Evolutionary conservation across 1,140 invertebrate species (phyloP).

Genomic region (Drosophila elegans): DNA sequence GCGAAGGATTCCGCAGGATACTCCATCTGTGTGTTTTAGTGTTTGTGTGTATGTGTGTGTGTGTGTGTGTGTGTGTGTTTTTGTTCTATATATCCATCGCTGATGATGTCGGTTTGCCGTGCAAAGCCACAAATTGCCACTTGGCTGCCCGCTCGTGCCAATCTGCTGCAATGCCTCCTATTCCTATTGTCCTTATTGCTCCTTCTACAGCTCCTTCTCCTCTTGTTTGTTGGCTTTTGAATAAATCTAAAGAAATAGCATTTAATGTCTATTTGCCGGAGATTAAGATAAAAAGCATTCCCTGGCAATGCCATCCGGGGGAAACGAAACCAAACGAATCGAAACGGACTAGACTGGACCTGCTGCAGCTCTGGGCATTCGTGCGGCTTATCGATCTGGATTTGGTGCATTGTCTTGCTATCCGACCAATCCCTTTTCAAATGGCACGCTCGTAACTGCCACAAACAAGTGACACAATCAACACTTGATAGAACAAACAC

Average conservation of each 20-base stretch:
- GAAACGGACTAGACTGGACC: conserved; percentile 9
- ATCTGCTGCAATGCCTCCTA: conserved; percentile 68
- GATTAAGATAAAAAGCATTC: conserved; percentile 83
- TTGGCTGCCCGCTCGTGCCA: conserved; percentile 81
- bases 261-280: conserved; percentile 84
- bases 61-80: conserved; percentile 24
- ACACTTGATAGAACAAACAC: conserved; percentile 83
- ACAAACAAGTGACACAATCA: conserved; percentile 83
- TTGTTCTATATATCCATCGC: conserved; percentile 77
- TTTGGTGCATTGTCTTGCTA: conserved; percentile 58
- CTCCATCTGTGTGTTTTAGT: conserved; percentile 24
- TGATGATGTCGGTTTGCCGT: conserved; percentile 83
- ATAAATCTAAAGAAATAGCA: conserved; percentile 83
- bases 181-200: conserved; percentile 35
- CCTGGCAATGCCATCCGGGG: conserved; percentile 37
- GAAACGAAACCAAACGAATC: background rate
- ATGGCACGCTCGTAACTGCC: conserved; percentile 76
- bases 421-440: conserved; percentile 57
- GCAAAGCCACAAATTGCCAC: conserved; percentile 82
- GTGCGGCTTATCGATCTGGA: conserved; percentile 78
- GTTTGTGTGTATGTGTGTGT: too few relatives aligned
- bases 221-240: conserved; percentile 61
- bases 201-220: background rate
- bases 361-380: conserved; percentile 50
- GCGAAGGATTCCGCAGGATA: conserved; percentile 50